phyloP scores from a whole-genome alignment of 1,140 invertebrate species.

The Ceratoteleas bidentatus region DNA sequence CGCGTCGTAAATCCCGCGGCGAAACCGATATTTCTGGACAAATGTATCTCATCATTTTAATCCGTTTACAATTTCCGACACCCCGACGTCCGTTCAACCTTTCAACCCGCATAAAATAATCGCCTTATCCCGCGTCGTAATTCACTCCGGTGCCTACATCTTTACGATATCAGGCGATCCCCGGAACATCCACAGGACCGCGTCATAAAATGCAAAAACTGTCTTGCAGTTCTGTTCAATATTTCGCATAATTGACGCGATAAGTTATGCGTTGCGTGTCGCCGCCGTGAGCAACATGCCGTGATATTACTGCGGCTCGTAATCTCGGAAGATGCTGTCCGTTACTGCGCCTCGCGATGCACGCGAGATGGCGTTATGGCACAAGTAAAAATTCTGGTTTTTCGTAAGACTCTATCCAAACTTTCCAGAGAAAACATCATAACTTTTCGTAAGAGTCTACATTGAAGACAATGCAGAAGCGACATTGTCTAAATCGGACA shows the following conservation, averaged over 20 bases:
- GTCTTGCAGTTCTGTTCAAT: slow-evolving; percentile 54
- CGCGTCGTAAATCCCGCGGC: slow-evolving; percentile 12
- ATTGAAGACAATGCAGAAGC: too few species aligned
- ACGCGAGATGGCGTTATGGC: slow-evolving; percentile 6
- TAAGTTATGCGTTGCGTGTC: slow-evolving; percentile 64
- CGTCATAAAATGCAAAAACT: slow-evolving; percentile 41
- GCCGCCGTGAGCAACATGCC: slow-evolving; percentile 29
- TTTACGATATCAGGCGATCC: slow-evolving; percentile 39
- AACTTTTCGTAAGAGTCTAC: too few species aligned
- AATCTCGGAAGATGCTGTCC: slow-evolving; percentile 30
- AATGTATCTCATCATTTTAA: slow-evolving; percentile 24
- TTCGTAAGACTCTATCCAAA: too few species aligned
- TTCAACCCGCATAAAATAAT: slow-evolving; percentile 30
- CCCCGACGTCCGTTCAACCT: slow-evolving; percentile 4
- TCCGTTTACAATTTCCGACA: slow-evolving; percentile 23
- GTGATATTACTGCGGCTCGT: slow-evolving; percentile 48
- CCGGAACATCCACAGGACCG: slow-evolving; percentile 20
- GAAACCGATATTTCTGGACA: slow-evolving; percentile 11
- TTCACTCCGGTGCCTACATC: slow-evolving; percentile 13
- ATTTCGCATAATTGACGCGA: slow-evolving; percentile 59
- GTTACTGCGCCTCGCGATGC: slow-evolving; percentile 22
- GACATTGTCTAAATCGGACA: too few species aligned
- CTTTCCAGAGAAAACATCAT: too few species aligned
- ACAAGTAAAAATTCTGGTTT: too few species aligned
- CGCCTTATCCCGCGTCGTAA: slow-evolving; percentile 25